Conservation (phyloP, 2,888 invertebrate species). For the Andrena bucephala region DNA sequence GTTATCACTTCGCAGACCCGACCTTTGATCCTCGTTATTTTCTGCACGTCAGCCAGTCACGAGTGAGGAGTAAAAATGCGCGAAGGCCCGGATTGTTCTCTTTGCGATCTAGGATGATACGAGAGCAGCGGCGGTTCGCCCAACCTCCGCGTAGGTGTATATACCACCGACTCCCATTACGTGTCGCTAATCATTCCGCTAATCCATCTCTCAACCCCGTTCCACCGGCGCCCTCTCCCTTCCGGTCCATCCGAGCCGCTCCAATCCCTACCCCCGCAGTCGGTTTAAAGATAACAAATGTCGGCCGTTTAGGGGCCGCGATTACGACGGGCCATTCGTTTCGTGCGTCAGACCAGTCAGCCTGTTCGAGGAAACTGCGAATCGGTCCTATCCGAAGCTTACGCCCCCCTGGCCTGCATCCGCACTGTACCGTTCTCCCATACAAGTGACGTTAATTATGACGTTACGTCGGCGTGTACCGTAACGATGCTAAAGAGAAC, state of each 20-base stretch:
- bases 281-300: constrained; percentile 81
- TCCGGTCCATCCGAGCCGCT: constrained; percentile 41
- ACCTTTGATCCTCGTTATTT: background rate
- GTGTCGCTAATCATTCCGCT: constrained; percentile 75
- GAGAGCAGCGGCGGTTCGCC: constrained; percentile 33
- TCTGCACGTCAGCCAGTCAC: background rate
- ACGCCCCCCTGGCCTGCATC: constrained; percentile 10
- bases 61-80: background rate
- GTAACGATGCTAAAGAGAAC: constrained; percentile 46
- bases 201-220: constrained; percentile 65
- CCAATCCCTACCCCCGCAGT: constrained; percentile 42
- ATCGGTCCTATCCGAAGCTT: constrained; percentile 38
- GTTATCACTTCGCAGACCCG: background rate
- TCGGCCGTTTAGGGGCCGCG: constrained; percentile 74
- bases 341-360: constrained; percentile 54
- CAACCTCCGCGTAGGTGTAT: constrained; percentile 21
- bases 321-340: constrained; percentile 77
- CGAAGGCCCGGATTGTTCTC: background rate
- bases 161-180: constrained; percentile 63
- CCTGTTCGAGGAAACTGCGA: constrained; percentile 47
- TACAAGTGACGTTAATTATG: constrained; percentile 58
- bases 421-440: background rate
- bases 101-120: background rate
- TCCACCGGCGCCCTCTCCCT: constrained; percentile 38
- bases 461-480: constrained; percentile 52